These are phyloP conservation scores for Ursus arctos DNA, from an alignment of 2,113 vertebrate species.

Conservation along the genomic window DNA sequence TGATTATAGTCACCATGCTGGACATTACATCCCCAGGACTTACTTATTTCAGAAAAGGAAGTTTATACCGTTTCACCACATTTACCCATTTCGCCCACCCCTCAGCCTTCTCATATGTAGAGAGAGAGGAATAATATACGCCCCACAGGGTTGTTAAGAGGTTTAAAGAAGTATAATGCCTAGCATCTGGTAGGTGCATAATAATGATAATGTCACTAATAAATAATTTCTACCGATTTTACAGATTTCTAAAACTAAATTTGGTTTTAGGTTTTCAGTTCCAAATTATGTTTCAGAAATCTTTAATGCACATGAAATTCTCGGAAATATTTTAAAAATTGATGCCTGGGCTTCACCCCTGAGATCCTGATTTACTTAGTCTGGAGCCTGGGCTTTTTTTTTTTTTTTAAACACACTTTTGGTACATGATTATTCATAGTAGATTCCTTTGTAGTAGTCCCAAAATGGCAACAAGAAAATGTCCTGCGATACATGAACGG, in stretches of 20 bases:
- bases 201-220: not conserved
- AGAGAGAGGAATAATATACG: not conserved
- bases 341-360: not conserved
- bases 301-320: not conserved
- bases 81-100: not conserved
- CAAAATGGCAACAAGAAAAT: not conserved
- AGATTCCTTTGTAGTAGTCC: not conserved
- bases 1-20: not conserved
- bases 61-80: not conserved
- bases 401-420: not conserved
- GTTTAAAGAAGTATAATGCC: not conserved
- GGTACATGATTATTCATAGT: not conserved
- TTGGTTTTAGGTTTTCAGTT: not conserved
- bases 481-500: not conserved
- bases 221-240: not conserved
- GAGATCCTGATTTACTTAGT: slow-evolving; percentile 7
- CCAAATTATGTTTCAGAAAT: not conserved
- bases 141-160: not conserved
- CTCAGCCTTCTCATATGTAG: not conserved
- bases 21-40: not conserved
- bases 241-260: not conserved
- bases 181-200: not conserved
- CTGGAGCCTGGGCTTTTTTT: not conserved
- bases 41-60: not conserved
- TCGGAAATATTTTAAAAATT: not conserved